A percentile compares a stretch with the other conserved stretches of the same genome.
phyloP scores from a whole-genome alignment of 2,113 vertebrate species.

The Esox niger region DNA sequence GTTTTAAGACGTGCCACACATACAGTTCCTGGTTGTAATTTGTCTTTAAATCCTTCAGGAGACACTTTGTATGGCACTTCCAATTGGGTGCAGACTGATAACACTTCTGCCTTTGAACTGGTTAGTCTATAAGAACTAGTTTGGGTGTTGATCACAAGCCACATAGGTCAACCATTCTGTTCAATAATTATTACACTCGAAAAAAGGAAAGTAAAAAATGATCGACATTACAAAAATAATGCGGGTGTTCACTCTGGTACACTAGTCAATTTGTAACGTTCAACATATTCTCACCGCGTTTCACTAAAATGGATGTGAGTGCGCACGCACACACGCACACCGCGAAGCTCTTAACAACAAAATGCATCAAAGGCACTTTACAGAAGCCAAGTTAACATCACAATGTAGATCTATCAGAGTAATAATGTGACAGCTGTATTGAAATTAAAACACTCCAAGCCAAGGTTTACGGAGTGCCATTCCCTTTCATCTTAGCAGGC shows the following conservation, averaged over 20 bases:
- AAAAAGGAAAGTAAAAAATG: too few relatives aligned
- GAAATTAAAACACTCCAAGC: slow-evolving; percentile 27
- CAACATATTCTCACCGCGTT: too few relatives aligned
- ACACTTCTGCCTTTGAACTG: slow-evolving; percentile 3
- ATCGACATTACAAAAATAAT: too few relatives aligned
- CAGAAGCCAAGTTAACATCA: slow-evolving; percentile 15
- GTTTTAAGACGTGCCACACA: background rate
- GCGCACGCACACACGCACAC: too few relatives aligned
- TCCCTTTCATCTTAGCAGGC: slow-evolving; percentile 12
- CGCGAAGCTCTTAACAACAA: background rate
- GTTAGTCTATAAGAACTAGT: background rate
- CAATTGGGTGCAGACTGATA: background rate
- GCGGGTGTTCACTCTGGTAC: too few relatives aligned
- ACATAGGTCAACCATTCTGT: too few relatives aligned
- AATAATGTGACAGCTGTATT: slow-evolving; percentile 35
- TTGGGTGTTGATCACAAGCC: too few relatives aligned
- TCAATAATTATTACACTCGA: too few relatives aligned
- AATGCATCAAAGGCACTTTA: background rate
- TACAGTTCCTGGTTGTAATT: background rate
- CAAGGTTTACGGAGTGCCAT: slow-evolving; percentile 35
- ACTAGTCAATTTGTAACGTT: too few relatives aligned
- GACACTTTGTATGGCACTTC: slow-evolving; percentile 1
- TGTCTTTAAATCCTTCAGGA: background rate
- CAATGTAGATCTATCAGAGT: slow-evolving; percentile 23
- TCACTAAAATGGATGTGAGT: too few relatives aligned